Percentiles rank a stretch among this genome's conserved stretches.
Conservation (phyloP, 2,113 vertebrate genomes). For the human (Homo sapiens) region GRCh38 chrX:15204501-15205000, state of each 20-base stretch:
- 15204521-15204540: slow-evolving; percentile 38
- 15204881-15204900: neutral
- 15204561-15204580: slow-evolving; percentile 62
- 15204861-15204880: neutral
- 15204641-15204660: slow-evolving; percentile 76
- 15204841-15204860: slow-evolving; percentile 22
- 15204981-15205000: neutral
- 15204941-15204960: neutral
- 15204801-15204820: slow-evolving; percentile 50
- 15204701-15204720: slow-evolving; percentile 68
- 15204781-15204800: slow-evolving; percentile 47
- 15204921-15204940: neutral
- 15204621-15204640: slow-evolving; percentile 74
- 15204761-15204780: slow-evolving; percentile 55
- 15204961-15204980: neutral
- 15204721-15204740: slow-evolving; percentile 42
- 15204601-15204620: slow-evolving; percentile 69
- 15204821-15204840: neutral
- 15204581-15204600: slow-evolving; percentile 67
- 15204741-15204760: slow-evolving; percentile 59
- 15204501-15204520: neutral
- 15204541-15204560: slow-evolving; percentile 54
- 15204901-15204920: neutral
- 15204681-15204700: slow-evolving; percentile 66
- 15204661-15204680: slow-evolving; percentile 74